Conservation (phyloP, 2,888 invertebrate genomes). For the Osmoderma eremita region DNA sequence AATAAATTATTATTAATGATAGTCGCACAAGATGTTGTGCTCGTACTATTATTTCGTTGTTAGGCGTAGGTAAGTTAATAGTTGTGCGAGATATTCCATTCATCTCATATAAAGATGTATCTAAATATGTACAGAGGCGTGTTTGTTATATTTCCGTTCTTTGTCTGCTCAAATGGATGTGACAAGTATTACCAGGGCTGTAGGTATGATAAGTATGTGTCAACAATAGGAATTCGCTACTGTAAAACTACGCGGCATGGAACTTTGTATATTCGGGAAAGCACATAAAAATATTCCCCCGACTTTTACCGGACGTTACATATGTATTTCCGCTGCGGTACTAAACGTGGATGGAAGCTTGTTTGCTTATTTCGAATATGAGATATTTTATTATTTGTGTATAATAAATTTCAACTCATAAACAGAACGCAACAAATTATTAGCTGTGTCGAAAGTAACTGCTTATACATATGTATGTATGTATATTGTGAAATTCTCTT, state of each 20-base stretch:
- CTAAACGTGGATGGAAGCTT: background rate
- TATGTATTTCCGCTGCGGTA: background rate
- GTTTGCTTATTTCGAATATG: conserved; percentile 17
- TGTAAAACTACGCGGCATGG: background rate
- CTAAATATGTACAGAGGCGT: background rate
- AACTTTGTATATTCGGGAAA: too few species aligned
- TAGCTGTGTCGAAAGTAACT: conserved; percentile 13
- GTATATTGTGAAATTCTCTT: conserved; percentile 13
- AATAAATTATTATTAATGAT: conserved; percentile 30
- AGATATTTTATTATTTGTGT: conserved; percentile 29
- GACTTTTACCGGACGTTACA: background rate
- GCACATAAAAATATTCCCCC: background rate
- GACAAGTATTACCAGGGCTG: background rate
- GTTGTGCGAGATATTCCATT: conserved; percentile 14
- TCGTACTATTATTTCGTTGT: conserved; percentile 19
- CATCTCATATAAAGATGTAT: background rate
- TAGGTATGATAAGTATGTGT: conserved; percentile 9
- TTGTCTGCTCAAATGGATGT: background rate
- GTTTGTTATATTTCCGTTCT: background rate
- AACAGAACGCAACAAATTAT: conserved; percentile 22
- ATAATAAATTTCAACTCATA: conserved; percentile 31
- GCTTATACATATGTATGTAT: too few species aligned
- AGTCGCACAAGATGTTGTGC: conserved; percentile 7
- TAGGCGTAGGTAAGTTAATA: background rate
- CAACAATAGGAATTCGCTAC: background rate